Evolutionary conservation across 2,113 vertebrate genomes (phyloP).

Genomic region (Carollia perspicillata): DNA sequence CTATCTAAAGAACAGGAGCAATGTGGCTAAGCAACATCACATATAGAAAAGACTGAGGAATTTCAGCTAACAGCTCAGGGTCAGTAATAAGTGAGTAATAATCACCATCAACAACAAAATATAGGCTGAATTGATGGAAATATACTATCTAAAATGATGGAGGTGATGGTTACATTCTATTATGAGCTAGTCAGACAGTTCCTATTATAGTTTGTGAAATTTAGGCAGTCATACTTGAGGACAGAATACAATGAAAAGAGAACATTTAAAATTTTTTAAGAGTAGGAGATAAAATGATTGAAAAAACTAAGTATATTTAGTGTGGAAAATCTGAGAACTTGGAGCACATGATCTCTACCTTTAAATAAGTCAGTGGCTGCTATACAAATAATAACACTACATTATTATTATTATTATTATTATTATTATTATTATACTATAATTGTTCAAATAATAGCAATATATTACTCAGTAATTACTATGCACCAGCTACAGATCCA

Average conservation of each 20-base stretch:
- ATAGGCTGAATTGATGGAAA: background rate
- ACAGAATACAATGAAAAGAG: background rate
- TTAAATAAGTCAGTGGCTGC: background rate
- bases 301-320: background rate
- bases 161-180: background rate
- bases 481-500: background rate
- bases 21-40: background rate
- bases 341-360: background rate
- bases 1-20: background rate
- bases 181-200: background rate
- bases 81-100: background rate
- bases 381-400: background rate
- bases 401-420: background rate
- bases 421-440: background rate
- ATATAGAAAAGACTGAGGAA: background rate
- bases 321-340: background rate
- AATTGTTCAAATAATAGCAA: too few relatives aligned
- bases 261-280: background rate
- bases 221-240: background rate
- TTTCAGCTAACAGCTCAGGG: background rate
- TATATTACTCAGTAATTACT: background rate
- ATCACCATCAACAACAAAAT: background rate
- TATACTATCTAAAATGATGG: background rate
- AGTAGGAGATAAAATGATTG: background rate
- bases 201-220: background rate